Evolutionary conservation across 2,888 invertebrate species (phyloP), one percentile per base, ranked within the genome.

Genomic region (Pachydiplax longipennis): DNA sequence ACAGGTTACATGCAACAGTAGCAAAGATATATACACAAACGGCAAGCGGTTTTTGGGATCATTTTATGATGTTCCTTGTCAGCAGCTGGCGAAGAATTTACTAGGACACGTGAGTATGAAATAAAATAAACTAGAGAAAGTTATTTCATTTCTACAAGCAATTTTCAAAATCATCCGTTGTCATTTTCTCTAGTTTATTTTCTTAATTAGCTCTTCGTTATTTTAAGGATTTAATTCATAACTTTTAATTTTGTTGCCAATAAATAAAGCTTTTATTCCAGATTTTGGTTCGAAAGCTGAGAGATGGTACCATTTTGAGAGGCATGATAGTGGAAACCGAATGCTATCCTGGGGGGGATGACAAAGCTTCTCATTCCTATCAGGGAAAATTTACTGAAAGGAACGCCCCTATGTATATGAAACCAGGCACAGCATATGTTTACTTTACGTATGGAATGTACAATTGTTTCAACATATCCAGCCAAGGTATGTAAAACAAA

Each of bases 391-490:
- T 94, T 91, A 96, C 97, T 0, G 94, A 94, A 5, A 94, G 95
- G 92, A 97, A 96, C 93, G 94, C 95, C 92, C 96, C 97, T 0
- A 96, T 97, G 96, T 97, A 95, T 92, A 96, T 96, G 96, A 93
- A 94, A 90, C 95, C 96, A 35, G 97, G 97, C 25, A 97, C 97
- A 15, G 94, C 95, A 44, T 97, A 96, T 93, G 96, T 97, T 5
- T 97, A 97, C 92, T 94, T 96, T 92, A 97, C 96, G 1, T 97
- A 97, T 93, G 97, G 97, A 92, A 96, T 96, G 95, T 97, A 97
- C 92, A 95, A 95, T 92, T 97, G 97, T 93, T 95, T 97, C 92
- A 97, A 97, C 93, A 96, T 97, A 91, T 96, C 97, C 53, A 95
- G 96, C 92, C 93, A 94, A 94, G 96, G 96, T 96, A 92, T 37